Evolutionary conservation across 2,797 vertebrate species (phyloP).

Genomic region (Poeciliopsis infans): DNA sequence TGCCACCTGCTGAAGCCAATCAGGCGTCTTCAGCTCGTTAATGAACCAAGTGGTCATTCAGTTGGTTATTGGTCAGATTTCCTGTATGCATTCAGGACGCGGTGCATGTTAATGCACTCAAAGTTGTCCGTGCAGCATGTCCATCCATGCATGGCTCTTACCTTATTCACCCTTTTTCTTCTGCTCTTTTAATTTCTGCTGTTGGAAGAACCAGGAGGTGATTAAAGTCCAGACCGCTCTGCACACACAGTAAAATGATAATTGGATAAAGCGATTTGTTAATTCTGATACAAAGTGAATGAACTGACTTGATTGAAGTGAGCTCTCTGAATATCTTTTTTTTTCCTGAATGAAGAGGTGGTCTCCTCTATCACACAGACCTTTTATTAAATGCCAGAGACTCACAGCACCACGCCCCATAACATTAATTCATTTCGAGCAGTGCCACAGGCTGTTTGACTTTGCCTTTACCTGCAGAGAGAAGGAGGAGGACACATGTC

Average conservation of each 20-base stretch:
- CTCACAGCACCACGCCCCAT: constrained; percentile 52
- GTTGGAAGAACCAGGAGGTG: background rate
- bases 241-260: constrained; percentile 22
- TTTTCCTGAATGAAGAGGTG: constrained; percentile 41
- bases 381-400: constrained; percentile 79
- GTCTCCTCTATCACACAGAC: constrained; percentile 60
- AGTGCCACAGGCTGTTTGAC: constrained; percentile 64
- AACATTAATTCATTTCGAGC: constrained; percentile 69
- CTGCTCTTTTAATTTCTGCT: constrained; percentile 21
- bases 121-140: constrained; percentile 33
- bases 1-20: constrained; percentile 31
- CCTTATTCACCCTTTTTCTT: constrained; percentile 41
- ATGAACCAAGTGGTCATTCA: constrained; percentile 7
- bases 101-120: constrained; percentile 21
- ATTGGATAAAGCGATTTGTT: constrained; percentile 11
- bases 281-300: constrained; percentile 8
- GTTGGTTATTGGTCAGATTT: constrained; percentile 22
- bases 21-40: constrained; percentile 7
- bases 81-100: constrained; percentile 4
- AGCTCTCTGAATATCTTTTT: constrained; percentile 21
- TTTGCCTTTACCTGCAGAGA: constrained; percentile 60
- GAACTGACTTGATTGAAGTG: constrained; percentile 36
- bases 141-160: constrained; percentile 25
- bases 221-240: constrained; percentile 12
- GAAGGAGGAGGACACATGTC: constrained; percentile 16